Base-by-base conservation (phyloP, 2,797 vertebrate species). In the Neomorphus geoffroyi region DNA sequence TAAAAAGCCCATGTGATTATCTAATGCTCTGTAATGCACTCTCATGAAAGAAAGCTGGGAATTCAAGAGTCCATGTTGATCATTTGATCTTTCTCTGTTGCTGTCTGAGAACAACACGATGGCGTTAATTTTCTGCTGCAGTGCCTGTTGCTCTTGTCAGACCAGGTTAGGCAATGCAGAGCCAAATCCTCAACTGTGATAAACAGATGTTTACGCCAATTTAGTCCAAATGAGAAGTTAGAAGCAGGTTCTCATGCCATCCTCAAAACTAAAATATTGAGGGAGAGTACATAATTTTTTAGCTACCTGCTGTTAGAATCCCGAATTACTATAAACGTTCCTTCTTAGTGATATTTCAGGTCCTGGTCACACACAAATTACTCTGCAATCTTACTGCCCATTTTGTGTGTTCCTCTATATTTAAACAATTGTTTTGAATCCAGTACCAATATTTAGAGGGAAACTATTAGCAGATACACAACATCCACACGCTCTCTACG, bases 321-420 rank as follows among this genome's bases (percentile, higher is more conserved):
- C 10, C 35, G 24, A 69, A 27, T 13, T 51, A 32, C 18, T 48
- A 12, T 0, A 37, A 46, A 37, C 0, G 10, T 62, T 37, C 51
- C 33, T 65, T 23, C 33, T 15, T 33, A 30, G 27, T 19, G 32
- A 22, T 60, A 43, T 46, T 48, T 56, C 53, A 51, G 24, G 45
- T 19, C 12, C 62, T 43, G 58, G 45, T 71, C 62, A 39, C 18
- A 37, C 13, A 43, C 11, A 23, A 18, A 64, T 30, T 6, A 7
- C n/a, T 37, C 35, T 27, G 39, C 24, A 12, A 7, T 24, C 53
- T 27, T 15, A 50, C 28, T 74, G 39, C 46, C 64, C 27, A 1
- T 35, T n/a, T 46, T 35, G 14, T 3, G 9, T 9, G 35, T 12
- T 11, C 13, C 30, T n/a, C 24, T 30, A 3, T 13, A 5, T 0